Percentiles rank a stretch among this genome's conserved stretches.
Conservation (phyloP, 2,113 vertebrate genomes). For the Eubucco bourcierii region DNA sequence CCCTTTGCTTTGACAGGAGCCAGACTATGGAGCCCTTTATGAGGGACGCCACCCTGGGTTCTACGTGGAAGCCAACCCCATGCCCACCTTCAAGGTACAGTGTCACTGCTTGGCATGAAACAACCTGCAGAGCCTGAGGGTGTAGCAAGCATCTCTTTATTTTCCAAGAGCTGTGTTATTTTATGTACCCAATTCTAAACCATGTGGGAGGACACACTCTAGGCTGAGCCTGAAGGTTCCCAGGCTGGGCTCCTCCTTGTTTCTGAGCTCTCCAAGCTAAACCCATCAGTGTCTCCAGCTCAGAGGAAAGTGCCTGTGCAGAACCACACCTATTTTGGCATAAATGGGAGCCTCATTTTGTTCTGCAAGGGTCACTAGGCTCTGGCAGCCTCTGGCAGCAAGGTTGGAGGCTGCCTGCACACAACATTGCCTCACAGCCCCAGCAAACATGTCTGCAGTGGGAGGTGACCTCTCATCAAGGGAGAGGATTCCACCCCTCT, state of each 20-base stretch:
- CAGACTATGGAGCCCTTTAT: constrained; percentile 93
- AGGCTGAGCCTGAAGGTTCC: background rate
- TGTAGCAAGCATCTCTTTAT: background rate
- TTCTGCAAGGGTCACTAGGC: background rate
- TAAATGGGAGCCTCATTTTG: background rate
- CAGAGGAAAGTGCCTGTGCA: background rate
- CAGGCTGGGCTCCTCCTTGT: background rate
- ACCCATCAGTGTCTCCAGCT: background rate
- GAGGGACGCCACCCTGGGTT: constrained; percentile 95
- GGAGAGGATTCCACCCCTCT: background rate
- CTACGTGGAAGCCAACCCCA: constrained; percentile 97
- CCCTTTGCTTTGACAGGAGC: constrained; percentile 80
- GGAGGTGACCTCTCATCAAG: background rate
- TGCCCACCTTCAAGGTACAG: constrained; percentile 94
- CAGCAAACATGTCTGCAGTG: background rate
- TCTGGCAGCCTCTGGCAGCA: background rate
- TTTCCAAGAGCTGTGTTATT: background rate
- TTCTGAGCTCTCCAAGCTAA: background rate
- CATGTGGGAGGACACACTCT: rapidly evolving
- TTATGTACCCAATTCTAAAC: background rate
- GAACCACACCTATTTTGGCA: background rate
- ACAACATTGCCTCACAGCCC: rapidly evolving
- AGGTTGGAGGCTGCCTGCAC: background rate
- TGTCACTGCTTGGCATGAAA: background rate
- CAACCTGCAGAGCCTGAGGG: background rate